Evolutionary conservation across 2,113 vertebrate species (phyloP).

Genomic region (Rhizomys pruinosus): DNA sequence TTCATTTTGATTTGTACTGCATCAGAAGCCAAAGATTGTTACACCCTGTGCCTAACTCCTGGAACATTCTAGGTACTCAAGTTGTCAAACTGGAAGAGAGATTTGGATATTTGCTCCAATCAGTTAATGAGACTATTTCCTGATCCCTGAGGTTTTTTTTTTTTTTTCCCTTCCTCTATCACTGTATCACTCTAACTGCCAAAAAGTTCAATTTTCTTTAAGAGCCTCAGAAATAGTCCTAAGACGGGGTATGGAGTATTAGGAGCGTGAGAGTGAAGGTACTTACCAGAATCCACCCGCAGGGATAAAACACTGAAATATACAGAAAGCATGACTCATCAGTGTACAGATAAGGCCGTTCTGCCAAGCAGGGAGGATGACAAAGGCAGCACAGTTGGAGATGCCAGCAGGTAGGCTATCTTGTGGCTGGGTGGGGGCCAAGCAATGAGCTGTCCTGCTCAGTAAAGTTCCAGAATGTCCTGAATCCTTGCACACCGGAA

Average conservation of each 20-base stretch:
- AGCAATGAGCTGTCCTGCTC: slow-evolving; percentile 33
- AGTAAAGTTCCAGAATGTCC: slow-evolving; percentile 40
- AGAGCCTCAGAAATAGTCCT: slow-evolving; percentile 63
- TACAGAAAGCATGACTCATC: slow-evolving; percentile 72
- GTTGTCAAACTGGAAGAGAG: neutral
- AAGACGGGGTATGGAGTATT: slow-evolving; percentile 54
- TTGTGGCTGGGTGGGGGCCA: neutral
- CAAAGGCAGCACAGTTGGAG: slow-evolving; percentile 8
- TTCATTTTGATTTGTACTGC: neutral
- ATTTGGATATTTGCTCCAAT: slow-evolving; percentile 39
- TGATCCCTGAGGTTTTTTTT: neutral
- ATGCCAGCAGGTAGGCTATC: slow-evolving; percentile 23
- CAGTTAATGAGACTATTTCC: neutral
- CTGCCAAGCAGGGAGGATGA: slow-evolving; percentile 12
- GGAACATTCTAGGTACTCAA: neutral
- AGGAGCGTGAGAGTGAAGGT: slow-evolving; percentile 59
- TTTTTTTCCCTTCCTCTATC: neutral
- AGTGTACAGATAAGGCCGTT: slow-evolving; percentile 28
- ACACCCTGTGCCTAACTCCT: neutral
- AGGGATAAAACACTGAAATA: slow-evolving; percentile 63
- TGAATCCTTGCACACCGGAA: neutral
- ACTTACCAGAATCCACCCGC: slow-evolving; percentile 70
- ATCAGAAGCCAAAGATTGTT: neutral
- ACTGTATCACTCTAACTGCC: slow-evolving; percentile 22
- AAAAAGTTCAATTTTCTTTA: slow-evolving; percentile 78